A percentile compares a stretch with the other conserved stretches of the same genome.
These are phyloP conservation scores for Mantis religiosa DNA, from an alignment of 2,888 invertebrate species.

Conservation along the genomic window DNA sequence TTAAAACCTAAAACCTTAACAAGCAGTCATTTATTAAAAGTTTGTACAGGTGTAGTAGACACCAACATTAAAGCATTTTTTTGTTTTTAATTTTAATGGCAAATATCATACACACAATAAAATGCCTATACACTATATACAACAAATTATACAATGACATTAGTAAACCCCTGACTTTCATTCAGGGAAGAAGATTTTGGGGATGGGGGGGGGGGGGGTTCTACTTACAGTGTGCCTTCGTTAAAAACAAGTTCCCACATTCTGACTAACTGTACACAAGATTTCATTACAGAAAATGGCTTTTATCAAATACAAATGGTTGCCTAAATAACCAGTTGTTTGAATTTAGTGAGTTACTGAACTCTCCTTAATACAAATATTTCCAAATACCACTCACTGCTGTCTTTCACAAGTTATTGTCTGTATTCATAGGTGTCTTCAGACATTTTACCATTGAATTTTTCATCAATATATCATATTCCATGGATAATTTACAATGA, in stretches of 20 bases:
- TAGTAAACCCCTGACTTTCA: neutral
- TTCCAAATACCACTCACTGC: neutral
- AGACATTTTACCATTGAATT: constrained; percentile 11
- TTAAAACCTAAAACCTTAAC: constrained; percentile 13
- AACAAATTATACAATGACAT: constrained; percentile 10
- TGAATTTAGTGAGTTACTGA: neutral
- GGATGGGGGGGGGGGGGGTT: neutral
- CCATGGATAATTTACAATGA: constrained; percentile 24
- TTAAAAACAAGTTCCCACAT: neutral
- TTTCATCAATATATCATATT: constrained; percentile 1
- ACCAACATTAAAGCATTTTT: constrained; percentile 21
- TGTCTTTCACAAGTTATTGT: constrained; percentile 12
- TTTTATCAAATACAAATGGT: neutral
- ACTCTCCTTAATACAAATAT: neutral
- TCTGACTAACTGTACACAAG: neutral
- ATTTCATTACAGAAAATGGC: neutral
- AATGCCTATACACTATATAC: constrained; percentile 20
- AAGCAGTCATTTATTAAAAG: constrained; percentile 3
- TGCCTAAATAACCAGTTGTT: neutral
- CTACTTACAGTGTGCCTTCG: constrained; percentile 6
- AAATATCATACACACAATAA: constrained; percentile 20
- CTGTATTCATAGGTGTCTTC: constrained; percentile 6
- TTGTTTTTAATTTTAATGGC: constrained; percentile 1
- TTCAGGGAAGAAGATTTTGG: neutral
- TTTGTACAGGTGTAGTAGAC: constrained; percentile 13